These are phyloP conservation scores for Hermodice carunculata DNA, from an alignment of 2,888 invertebrate species.

Conservation along the genomic window DNA sequence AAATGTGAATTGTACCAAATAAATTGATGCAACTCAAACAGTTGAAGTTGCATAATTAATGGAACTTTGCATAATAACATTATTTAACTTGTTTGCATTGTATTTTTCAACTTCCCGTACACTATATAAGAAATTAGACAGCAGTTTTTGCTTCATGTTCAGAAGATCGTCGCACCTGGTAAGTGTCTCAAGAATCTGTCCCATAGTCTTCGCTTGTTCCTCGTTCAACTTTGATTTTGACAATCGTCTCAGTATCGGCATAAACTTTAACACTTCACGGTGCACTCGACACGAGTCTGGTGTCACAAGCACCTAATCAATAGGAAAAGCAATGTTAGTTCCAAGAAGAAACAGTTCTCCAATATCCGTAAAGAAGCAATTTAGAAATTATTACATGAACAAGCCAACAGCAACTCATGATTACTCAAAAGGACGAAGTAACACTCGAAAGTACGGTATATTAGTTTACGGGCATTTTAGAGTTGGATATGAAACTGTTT, in stretches of 20 bases:
- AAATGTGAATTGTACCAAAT: too few relatives aligned
- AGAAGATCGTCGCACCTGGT: slow-evolving; percentile 22
- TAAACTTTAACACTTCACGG: slow-evolving; percentile 62
- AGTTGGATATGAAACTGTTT: too few relatives aligned
- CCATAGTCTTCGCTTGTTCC: slow-evolving; percentile 65
- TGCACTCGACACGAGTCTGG: slow-evolving; percentile 67
- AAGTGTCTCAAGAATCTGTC: slow-evolving; percentile 55
- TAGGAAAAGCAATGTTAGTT: too few relatives aligned
- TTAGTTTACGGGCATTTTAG: too few relatives aligned
- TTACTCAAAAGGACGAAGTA: too few relatives aligned
- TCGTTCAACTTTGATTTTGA: slow-evolving; percentile 63
- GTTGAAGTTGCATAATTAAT: too few relatives aligned
- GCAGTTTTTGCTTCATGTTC: not conserved
- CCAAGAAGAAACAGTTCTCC: too few relatives aligned
- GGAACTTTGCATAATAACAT: not conserved
- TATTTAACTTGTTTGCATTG: not conserved
- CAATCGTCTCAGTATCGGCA: slow-evolving; percentile 63
- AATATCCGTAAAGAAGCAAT: too few relatives aligned
- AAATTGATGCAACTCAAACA: too few relatives aligned
- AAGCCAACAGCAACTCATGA: too few relatives aligned
- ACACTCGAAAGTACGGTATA: too few relatives aligned
- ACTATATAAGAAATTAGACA: not conserved
- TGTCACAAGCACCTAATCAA: slow-evolving; percentile 66
- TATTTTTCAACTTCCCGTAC: not conserved
- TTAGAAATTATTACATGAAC: too few relatives aligned